Percentiles rank a stretch among this genome's conserved stretches.
Conservation (phyloP, 1,140 invertebrate species). For the Caenorhabditis tropicalis region DNA sequence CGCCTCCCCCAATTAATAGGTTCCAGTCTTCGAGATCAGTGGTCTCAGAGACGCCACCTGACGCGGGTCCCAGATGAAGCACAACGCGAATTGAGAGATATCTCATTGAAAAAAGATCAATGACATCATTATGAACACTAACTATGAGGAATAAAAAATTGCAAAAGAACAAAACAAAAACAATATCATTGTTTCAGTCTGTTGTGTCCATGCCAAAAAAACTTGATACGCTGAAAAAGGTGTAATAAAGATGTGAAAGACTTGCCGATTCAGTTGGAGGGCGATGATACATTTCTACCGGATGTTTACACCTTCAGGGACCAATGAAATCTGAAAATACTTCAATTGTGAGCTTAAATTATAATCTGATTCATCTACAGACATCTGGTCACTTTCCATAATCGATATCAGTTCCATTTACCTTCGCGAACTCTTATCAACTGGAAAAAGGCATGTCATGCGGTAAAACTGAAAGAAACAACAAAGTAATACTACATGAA, state of each 20-base stretch:
- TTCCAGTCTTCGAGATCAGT: no score
- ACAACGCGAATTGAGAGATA: not conserved
- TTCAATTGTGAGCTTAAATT: no score
- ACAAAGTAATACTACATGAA: not conserved
- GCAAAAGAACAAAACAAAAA: not conserved
- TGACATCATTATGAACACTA: not conserved
- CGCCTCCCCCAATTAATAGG: no score
- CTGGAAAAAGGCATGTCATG: not conserved
- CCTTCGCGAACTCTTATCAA: not conserved
- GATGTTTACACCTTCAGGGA: no score
- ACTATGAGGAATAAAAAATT: not conserved
- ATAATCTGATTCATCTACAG: no score
- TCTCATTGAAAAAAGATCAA: not conserved
- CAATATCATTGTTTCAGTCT: not conserved
- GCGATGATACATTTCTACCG: not conserved
- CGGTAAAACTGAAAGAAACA: not conserved
- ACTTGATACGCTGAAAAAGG: not conserved
- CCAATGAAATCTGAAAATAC: no score
- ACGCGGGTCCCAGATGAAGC: not conserved
- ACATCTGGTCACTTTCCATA: no score
- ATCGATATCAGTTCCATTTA: not conserved
- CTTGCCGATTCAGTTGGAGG: not conserved
- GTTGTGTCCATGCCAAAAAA: not conserved
- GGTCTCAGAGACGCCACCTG: not conserved
- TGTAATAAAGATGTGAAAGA: constrained; percentile 8